These are phyloP conservation scores for Dermatemys mawii DNA, from an alignment of 2,113 vertebrate species.

Conservation along the genomic window DNA sequence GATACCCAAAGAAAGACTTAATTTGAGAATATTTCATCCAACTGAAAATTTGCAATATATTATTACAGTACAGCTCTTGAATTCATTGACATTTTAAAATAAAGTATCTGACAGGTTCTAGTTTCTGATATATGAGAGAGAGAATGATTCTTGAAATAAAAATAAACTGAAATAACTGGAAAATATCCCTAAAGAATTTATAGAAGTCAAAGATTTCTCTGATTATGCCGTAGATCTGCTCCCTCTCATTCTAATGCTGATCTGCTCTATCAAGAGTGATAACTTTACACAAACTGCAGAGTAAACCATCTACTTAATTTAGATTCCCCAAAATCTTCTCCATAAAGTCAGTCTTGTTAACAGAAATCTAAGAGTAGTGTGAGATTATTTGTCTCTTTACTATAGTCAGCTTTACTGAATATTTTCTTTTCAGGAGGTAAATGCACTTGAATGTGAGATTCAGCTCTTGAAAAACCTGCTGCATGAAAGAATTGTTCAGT, in stretches of 20 bases:
- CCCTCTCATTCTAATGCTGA: background rate
- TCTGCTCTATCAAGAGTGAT: background rate
- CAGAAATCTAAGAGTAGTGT: background rate
- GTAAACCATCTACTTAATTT: background rate
- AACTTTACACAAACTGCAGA: background rate
- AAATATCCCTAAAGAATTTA: background rate
- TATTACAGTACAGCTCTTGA: background rate
- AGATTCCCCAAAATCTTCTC: background rate
- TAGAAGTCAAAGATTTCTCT: background rate
- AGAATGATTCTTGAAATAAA: background rate
- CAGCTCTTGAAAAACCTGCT: slow-evolving; percentile 97
- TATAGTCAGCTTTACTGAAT: background rate
- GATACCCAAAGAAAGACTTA: background rate
- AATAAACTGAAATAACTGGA: background rate
- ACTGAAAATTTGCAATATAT: background rate
- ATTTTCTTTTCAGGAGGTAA: slow-evolving; percentile 89
- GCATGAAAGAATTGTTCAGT: slow-evolving; percentile 97
- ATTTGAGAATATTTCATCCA: background rate
- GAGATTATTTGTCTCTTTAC: background rate
- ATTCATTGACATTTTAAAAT: background rate
- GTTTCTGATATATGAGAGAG: background rate
- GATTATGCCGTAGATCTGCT: background rate
- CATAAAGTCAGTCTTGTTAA: background rate
- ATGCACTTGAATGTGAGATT: slow-evolving; percentile 97
- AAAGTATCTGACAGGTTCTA: background rate